Evolutionary conservation across 2,113 vertebrate genomes (phyloP), one percentile per base, ranked within the genome.

Genomic region (Alethe diademata): DNA sequence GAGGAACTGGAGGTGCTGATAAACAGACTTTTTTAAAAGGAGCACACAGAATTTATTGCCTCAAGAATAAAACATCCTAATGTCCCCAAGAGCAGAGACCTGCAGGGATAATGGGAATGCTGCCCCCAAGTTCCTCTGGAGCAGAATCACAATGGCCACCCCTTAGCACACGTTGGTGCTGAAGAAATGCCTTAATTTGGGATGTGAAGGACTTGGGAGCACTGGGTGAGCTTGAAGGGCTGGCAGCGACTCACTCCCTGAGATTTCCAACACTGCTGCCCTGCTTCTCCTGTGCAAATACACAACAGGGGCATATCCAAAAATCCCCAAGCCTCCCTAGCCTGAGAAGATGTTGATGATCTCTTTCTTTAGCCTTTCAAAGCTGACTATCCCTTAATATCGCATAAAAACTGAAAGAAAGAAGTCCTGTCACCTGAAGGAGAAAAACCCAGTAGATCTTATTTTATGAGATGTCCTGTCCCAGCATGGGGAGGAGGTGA

Each of bases 141-240:
- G 24, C 40, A 58, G 19, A 45, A 69, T 7, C 33, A 71, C 80
- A 94, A 10, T 74, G 58, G 56, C 42, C 66, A 60, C 5, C 26
- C 36, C 57, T n/a, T 4, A 47, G 83, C 95, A 97, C 87, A 57
- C 19, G 91, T 80, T 96, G 94, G 97, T 79, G 93, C 93, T 90
- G 90, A 78, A 94, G 89, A 95, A 92, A 75, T 79, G 76, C 28
- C 69, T 85, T 29, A 51, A 38, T 18, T 54, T 4, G 3, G 51
- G 69, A 33, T 2, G 4, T 9, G 12, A 33, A 29, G 53, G 65
- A 45, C 6, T 7, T 20, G 16, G 20, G 48, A 23, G 38, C 2
- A 0, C 28, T 26, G 2, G 2, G 4, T 4, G 24, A 58, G 67
- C 35, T 23, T 28, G 42, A 33, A 24, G 12, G 26, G 40, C 20